Conservation (phyloP, 2,888 invertebrate species). For the Margaritifera margaritifera region DNA sequence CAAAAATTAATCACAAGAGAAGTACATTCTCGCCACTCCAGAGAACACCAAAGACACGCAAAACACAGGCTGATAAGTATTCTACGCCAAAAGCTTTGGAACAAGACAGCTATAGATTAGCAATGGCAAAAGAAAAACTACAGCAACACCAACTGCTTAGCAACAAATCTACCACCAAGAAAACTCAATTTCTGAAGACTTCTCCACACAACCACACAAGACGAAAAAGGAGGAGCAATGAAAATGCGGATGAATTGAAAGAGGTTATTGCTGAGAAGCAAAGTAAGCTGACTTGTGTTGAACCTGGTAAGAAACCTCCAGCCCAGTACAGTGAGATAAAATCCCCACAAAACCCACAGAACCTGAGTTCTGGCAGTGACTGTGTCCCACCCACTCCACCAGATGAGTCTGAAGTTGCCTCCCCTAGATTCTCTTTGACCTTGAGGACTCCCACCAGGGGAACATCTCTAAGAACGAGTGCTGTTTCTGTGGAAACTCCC, state of each 20-base stretch:
- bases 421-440: too few species aligned
- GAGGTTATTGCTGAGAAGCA: neutral
- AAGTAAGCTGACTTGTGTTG: neutral
- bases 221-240: constrained; percentile 21
- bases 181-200: neutral
- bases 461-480: too few species aligned
- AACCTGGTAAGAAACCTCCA: neutral
- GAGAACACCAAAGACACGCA: constrained; percentile 19
- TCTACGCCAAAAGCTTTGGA: constrained; percentile 24
- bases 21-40: constrained; percentile 5
- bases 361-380: constrained; percentile 55
- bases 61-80: constrained; percentile 14
- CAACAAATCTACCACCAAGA: constrained; percentile 1
- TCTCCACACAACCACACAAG: neutral
- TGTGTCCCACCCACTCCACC: constrained; percentile 70
- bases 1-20: constrained; percentile 12
- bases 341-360: constrained; percentile 20
- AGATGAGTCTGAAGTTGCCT: constrained; percentile 25
- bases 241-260: constrained; percentile 4
- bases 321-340: constrained; percentile 1
- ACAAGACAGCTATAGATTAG: constrained; percentile 1
- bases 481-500: too few species aligned
- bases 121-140: constrained; percentile 7
- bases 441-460: too few species aligned
- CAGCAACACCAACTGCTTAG: neutral